Evolutionary conservation across 2,113 vertebrate species (phyloP).

Genomic region (Delphinapterus leucas): DNA sequence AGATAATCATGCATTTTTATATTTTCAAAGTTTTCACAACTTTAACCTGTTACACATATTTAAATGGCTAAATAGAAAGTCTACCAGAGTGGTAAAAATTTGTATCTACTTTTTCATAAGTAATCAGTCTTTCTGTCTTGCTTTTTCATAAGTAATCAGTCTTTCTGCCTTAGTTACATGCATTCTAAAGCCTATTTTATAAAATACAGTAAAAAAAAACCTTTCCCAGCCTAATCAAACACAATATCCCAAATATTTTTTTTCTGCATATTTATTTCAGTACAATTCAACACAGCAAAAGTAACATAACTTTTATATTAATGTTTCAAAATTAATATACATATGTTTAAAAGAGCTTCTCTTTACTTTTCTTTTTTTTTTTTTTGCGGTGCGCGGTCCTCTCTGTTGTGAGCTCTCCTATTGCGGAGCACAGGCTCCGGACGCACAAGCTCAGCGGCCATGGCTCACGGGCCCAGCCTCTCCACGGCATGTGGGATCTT

Average conservation of each 20-base stretch:
- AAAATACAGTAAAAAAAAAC: background rate
- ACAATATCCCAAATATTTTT: background rate
- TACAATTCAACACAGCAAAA: background rate
- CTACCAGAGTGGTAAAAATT: background rate
- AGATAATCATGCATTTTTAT: background rate
- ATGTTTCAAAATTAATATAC: background rate
- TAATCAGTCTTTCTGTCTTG: background rate
- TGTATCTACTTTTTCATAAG: background rate
- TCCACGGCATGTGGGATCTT: too few species aligned
- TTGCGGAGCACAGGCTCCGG: too few species aligned
- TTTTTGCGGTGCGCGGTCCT: too few species aligned
- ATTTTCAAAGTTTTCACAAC: background rate
- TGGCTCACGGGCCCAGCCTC: too few species aligned
- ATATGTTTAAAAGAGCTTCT: background rate
- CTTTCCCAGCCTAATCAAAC: background rate
- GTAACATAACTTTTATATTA: background rate
- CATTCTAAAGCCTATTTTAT: background rate
- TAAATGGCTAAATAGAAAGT: background rate
- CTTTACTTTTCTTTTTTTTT: too few species aligned
- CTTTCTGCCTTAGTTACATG: background rate
- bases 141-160: too few species aligned
- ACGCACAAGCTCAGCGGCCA: too few species aligned
- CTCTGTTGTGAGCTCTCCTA: fast-evolving
- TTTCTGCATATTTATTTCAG: background rate
- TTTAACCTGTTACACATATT: background rate